phyloP scores from a whole-genome alignment of 2,797 vertebrate species.

The Molossus alvarezi region DNA sequence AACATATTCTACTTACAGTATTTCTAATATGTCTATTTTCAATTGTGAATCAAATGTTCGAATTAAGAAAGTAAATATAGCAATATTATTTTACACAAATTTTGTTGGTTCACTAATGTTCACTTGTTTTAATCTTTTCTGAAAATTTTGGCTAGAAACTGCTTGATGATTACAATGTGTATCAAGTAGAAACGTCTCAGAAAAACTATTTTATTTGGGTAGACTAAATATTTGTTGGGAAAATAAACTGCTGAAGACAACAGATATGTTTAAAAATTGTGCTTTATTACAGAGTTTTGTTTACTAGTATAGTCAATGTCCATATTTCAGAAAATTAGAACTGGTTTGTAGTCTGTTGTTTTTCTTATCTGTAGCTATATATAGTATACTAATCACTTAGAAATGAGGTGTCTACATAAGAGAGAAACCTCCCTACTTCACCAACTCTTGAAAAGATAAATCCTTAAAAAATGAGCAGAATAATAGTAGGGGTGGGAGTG shows the following conservation, averaged over 20 bases:
- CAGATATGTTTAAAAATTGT: not conserved
- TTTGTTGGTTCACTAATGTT: constrained; percentile 15
- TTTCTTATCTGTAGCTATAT: not conserved
- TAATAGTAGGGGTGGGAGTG: not conserved
- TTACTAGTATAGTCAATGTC: not conserved
- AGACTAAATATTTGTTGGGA: not conserved
- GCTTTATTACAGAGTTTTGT: not conserved
- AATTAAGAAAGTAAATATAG: not conserved
- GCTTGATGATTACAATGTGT: not conserved
- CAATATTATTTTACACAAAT: not conserved
- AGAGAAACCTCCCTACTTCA: not conserved
- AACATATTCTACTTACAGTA: constrained; percentile 1
- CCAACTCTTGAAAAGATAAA: constrained; percentile 9
- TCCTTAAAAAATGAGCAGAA: not conserved
- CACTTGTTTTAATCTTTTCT: not conserved
- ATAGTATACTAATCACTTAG: constrained; percentile 22
- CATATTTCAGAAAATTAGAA: not conserved
- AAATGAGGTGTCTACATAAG: not conserved
- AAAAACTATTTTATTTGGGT: not conserved
- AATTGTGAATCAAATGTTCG: constrained; percentile 21
- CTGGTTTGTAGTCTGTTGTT: constrained; percentile 46
- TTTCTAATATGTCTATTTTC: not conserved
- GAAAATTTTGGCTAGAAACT: constrained; percentile 27
- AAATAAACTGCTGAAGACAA: constrained; percentile 25
- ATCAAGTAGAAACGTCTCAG: not conserved